A percentile compares a stretch with the other conserved stretches of the same genome.
phyloP scores from a whole-genome alignment of 1,140 invertebrate genomes.

The Brachionus angularis region DNA sequence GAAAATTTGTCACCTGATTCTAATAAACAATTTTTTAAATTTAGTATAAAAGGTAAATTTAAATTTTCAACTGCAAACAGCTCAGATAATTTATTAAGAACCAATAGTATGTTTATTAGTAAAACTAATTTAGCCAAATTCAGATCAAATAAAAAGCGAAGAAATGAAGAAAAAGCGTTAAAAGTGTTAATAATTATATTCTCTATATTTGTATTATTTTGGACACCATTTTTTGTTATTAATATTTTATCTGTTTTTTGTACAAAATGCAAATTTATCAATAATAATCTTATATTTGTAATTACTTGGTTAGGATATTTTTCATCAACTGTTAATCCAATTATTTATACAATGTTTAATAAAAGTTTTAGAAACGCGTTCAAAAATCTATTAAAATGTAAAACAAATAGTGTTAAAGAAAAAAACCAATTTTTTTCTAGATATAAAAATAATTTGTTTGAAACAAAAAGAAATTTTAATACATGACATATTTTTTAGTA shows the following conservation, averaged over 20 bases:
- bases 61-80: no score
- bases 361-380: conserved; percentile 55
- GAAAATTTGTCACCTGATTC: no score
- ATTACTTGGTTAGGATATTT: conserved; percentile 58
- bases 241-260: conserved; percentile 54
- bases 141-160: conserved; percentile 36
- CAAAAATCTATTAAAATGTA: conserved; percentile 46
- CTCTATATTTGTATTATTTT: conserved; percentile 53
- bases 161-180: conserved; percentile 55
- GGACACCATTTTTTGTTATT: conserved; percentile 57
- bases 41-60: no score
- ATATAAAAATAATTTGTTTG: neutral
- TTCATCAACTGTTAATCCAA: conserved; percentile 58
- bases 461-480: neutral
- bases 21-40: no score
- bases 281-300: conserved; percentile 49
- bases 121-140: no score
- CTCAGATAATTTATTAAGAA: no score
- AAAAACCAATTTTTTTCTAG: conserved; percentile 46
- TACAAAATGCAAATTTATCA: conserved; percentile 46
- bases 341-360: conserved; percentile 59
- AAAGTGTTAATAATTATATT: conserved; percentile 58
- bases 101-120: no score
- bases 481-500: neutral
- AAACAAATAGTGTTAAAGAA: neutral